A percentile compares a stretch with the other conserved stretches of the same genome.
Conservation (phyloP, 92 coral and sea anemone species). For the Paramuricea clavata region DNA sequence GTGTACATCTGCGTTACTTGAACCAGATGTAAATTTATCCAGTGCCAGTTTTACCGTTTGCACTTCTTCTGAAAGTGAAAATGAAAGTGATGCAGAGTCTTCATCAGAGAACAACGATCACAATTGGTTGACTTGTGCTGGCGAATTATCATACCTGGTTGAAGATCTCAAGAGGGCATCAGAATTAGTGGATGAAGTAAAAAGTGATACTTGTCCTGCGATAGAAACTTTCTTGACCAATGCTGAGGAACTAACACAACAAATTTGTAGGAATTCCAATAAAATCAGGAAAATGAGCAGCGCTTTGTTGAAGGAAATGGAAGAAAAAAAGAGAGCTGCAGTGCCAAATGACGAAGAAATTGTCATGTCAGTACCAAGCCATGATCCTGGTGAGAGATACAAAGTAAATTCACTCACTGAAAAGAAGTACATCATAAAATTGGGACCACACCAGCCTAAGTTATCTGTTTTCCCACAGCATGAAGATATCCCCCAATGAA, state of each 20-base stretch:
- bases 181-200: neutral
- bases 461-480: neutral
- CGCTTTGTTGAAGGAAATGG: neutral
- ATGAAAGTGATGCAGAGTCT: too few species aligned
- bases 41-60: neutral
- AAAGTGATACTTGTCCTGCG: neutral
- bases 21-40: neutral
- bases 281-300: neutral
- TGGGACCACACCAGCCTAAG: slow-evolving; percentile 24
- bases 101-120: neutral
- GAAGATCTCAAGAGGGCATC: neutral
- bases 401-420: neutral
- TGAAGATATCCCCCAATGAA: neutral
- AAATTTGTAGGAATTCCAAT: neutral
- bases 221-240: slow-evolving; percentile 22
- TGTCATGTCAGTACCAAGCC: slow-evolving; percentile 2
- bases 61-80: neutral
- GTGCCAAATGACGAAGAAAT: neutral
- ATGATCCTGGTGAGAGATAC: slow-evolving; percentile 11
- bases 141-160: neutral
- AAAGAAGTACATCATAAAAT: neutral
- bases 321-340: neutral
- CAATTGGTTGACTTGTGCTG: slow-evolving; percentile 36
- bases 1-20: neutral
- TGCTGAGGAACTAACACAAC: slow-evolving; percentile 17